phyloP scores from a whole-genome alignment of 2,797 vertebrate genomes.

The Pampus argenteus region DNA sequence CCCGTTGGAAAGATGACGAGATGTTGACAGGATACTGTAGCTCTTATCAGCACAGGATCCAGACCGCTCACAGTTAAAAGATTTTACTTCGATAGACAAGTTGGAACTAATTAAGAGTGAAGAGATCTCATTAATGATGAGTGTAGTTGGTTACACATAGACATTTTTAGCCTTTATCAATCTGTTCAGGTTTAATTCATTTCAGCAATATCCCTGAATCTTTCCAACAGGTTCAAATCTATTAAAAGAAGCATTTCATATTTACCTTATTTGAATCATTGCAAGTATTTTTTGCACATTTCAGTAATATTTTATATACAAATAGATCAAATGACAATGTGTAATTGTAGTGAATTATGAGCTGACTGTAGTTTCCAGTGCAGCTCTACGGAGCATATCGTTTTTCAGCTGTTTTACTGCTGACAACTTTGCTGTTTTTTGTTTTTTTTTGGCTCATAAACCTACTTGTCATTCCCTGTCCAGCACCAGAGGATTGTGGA shows the following conservation, averaged over 20 bases:
- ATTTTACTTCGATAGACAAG: conserved; percentile 13
- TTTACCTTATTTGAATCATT: neutral
- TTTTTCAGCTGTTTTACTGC: neutral
- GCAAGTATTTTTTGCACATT: neutral
- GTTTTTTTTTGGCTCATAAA: no score
- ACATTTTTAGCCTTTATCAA: conserved; percentile 9
- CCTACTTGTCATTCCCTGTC: neutral
- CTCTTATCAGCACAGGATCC: conserved; percentile 13
- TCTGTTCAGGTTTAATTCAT: neutral
- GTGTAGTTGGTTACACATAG: conserved; percentile 6
- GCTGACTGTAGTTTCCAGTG: neutral
- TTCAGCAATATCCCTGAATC: conserved; percentile 18
- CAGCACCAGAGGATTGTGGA: neutral
- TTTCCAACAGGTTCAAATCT: neutral
- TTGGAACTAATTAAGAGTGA: conserved; percentile 37
- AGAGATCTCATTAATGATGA: conserved; percentile 37
- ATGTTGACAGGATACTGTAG: conserved; percentile 32
- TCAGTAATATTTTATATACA: neutral
- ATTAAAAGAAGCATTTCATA: neutral
- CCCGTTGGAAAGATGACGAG: conserved; percentile 25
- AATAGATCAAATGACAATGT: neutral
- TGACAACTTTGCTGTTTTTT: neutral
- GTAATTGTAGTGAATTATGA: neutral
- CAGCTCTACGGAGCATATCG: neutral
- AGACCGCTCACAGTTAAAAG: conserved; percentile 14